Evolutionary conservation across 2,888 invertebrate species (phyloP).

Genomic region (Eulithis prunata): DNA sequence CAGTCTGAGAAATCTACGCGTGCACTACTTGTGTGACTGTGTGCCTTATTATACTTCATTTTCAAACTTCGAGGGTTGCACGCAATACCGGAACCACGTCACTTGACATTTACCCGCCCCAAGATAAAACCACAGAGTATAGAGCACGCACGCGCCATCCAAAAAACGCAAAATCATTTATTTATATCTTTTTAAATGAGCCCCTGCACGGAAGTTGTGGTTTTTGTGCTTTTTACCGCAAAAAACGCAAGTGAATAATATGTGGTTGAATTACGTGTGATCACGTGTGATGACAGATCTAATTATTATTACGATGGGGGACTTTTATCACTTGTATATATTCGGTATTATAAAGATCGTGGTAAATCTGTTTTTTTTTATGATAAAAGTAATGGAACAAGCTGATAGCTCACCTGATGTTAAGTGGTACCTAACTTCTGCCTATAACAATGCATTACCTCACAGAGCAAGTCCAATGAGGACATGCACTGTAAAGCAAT

Average conservation of each 20-base stretch:
- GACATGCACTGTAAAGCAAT: no score
- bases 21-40: no score
- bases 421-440: no score
- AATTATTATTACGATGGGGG: conserved; percentile 33
- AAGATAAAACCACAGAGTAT: conserved; percentile 32
- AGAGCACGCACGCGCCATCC: conserved; percentile 68
- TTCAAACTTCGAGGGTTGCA: conserved; percentile 53
- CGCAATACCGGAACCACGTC: conserved; percentile 70
- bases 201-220: conserved; percentile 44
- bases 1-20: no score
- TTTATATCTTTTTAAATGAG: conserved; percentile 70
- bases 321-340: no score
- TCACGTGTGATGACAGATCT: conserved; percentile 47
- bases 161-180: conserved; percentile 73
- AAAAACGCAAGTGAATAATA: conserved; percentile 37
- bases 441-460: no score
- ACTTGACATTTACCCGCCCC: conserved; percentile 67
- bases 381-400: no score
- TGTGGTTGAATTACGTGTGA: conserved; percentile 37
- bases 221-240: conserved; percentile 49
- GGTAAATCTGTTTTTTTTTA: no score
- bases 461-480: no score
- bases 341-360: no score
- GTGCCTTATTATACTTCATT: conserved; percentile 28
- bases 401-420: no score